A percentile compares a stretch with the other conserved stretches of the same genome.
Conservation (phyloP, 1,140 invertebrate species). For the Trichonephila clavata region DNA sequence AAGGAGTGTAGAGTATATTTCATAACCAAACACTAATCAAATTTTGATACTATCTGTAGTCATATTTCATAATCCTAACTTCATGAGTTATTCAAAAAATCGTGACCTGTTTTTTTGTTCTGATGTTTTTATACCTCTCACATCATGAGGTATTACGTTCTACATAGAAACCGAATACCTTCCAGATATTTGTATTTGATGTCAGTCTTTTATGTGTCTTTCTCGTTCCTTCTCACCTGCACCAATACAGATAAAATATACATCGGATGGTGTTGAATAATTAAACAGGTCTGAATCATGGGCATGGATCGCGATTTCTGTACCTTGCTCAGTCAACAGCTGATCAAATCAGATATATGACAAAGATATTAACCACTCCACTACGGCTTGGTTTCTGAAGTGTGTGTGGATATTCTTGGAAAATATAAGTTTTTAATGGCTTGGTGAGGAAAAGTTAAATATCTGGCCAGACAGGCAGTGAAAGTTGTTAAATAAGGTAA, state of each 20-base stretch:
- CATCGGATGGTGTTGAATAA: slow-evolving; percentile 37
- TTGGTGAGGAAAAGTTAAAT: not conserved
- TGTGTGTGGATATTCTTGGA: not conserved
- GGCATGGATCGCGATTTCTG: not conserved
- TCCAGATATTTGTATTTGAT: not conserved
- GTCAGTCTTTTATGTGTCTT: slow-evolving; percentile 15
- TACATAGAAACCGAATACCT: not conserved
- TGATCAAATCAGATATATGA: not conserved
- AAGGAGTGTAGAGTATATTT: no score
- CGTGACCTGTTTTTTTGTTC: not conserved
- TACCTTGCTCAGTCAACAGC: not conserved
- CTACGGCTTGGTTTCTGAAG: not conserved
- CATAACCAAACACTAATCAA: not conserved
- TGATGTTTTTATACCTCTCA: not conserved
- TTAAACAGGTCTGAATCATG: slow-evolving; percentile 32
- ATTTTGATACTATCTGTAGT: not conserved
- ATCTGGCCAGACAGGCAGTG: not conserved
- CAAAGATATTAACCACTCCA: not conserved
- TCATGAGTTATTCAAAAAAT: not conserved
- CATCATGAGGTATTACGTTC: not conserved
- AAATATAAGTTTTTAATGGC: slow-evolving; percentile 8
- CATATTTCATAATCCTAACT: not conserved
- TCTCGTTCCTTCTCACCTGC: slow-evolving; percentile 23
- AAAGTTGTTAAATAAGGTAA: not conserved
- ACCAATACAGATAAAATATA: slow-evolving; percentile 45